These are phyloP conservation scores for Tenthredo scrophulariae DNA, from an alignment of 2,888 invertebrate species.

Conservation along the genomic window DNA sequence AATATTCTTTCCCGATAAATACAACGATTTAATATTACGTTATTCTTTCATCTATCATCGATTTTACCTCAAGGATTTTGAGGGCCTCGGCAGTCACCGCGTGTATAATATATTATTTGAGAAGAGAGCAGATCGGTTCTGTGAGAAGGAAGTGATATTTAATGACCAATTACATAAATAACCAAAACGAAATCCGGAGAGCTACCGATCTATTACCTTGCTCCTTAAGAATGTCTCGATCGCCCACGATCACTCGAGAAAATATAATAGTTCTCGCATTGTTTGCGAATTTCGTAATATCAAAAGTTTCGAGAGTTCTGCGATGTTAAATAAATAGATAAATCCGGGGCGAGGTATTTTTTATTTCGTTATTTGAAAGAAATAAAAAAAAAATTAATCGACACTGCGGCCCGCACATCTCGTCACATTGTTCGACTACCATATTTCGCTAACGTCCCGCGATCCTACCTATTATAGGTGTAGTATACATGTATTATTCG, in stretches of 20 bases:
- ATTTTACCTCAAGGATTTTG: background rate
- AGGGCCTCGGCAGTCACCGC: background rate
- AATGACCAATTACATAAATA: slow-evolving; percentile 12
- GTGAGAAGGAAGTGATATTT: slow-evolving; percentile 2
- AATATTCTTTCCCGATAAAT: background rate
- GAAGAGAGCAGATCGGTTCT: background rate
- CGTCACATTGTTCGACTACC: background rate
- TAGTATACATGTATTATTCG: background rate
- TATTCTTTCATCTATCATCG: background rate
- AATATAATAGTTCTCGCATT: slow-evolving; percentile 32
- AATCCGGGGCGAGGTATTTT: background rate
- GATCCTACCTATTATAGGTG: background rate
- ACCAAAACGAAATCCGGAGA: background rate
- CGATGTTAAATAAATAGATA: slow-evolving; percentile 19
- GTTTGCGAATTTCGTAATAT: slow-evolving; percentile 45
- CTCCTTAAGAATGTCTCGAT: slow-evolving; percentile 24
- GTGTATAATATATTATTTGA: background rate
- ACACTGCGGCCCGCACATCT: background rate
- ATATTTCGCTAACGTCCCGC: background rate
- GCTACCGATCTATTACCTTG: slow-evolving; percentile 37
- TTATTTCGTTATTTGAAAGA: background rate
- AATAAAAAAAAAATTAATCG: background rate
- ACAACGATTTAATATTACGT: background rate
- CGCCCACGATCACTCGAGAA: slow-evolving; percentile 45
- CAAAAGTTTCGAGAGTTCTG: background rate